Base-by-base conservation (phyloP, 2,888 invertebrate genomes). In the Chymomyza caudatula region DNA sequence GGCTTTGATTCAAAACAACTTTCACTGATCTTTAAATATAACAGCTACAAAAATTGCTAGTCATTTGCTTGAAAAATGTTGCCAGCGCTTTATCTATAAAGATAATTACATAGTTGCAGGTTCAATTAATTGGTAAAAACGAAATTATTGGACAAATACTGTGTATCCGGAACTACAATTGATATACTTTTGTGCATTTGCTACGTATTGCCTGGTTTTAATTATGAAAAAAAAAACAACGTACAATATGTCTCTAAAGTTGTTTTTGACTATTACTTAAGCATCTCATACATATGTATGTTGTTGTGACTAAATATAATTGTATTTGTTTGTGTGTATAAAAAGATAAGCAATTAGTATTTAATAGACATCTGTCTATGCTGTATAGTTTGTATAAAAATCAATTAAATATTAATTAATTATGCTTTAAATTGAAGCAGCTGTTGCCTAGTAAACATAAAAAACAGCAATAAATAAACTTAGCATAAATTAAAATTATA, bases 271-370 rank as follows among this genome's bases (percentile, higher is more conserved):
- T 51, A 57, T 63, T 60, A 49, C 42, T 59, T 49, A 58, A 43
- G 13, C 49, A 52, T 60, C 58, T 54, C 29, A 29, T 47, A 37
- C 52, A 54, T 49, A 60, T 61, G 19, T 60, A 20, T 61, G 19
- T 60, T 19, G 55, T 68, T 60, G 62, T 73, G 73, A 66, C 66
- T 73, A 64, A 69, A 44, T 49, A 42, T 47, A 60, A 65, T 42
- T 2, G 8, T 37, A 11, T 52, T 4, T 58, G 11, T 53, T 63
- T 55, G 47, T 25, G 42, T 47, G 23, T 56, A 19, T 37, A 37
- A 17, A 37, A 51, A 59, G 15, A 37, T 52, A 51, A 29, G 49
- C 51, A 49, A 37, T 37, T 37, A 37, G 29, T 37, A 11, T 37
- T 29, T 37, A 37, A 11, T 3, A 37, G 19, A 19, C 42, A 37